A percentile compares a stretch with the other conserved stretches of the same genome.
These are phyloP conservation scores for Diglossa brunneiventris DNA, from an alignment of 2,113 vertebrate genomes.

Conservation along the genomic window DNA sequence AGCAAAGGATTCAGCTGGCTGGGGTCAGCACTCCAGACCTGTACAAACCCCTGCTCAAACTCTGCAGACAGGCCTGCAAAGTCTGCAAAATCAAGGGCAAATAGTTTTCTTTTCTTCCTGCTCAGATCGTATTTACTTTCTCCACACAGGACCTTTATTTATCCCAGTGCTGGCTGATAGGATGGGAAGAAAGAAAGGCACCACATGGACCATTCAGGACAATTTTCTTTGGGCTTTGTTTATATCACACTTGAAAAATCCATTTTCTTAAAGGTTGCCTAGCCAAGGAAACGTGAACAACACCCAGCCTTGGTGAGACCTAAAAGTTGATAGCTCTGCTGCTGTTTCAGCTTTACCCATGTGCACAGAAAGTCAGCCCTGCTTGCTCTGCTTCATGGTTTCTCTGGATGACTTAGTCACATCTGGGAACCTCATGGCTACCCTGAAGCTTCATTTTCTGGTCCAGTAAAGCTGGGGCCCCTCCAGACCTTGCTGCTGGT, in stretches of 20 bases:
- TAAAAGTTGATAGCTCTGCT: not conserved
- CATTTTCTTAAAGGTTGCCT: not conserved
- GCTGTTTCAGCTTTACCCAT: not conserved
- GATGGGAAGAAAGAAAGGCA: not conserved
- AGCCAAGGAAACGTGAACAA: conserved; percentile 16
- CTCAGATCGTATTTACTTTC: not conserved
- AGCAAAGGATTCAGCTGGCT: not conserved
- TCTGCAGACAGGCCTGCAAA: not conserved
- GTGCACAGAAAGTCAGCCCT: not conserved
- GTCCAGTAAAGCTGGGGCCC: not conserved
- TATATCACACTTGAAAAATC: not conserved
- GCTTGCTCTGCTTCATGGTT: not conserved
- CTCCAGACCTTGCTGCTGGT: not conserved
- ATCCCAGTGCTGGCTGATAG: not conserved
- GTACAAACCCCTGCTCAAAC: not conserved
- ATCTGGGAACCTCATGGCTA: conserved; percentile 42
- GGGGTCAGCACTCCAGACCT: not conserved
- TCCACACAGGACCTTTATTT: not conserved
- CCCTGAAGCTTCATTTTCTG: not conserved
- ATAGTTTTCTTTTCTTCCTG: not conserved
- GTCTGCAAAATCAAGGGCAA: not conserved
- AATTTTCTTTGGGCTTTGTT: not conserved
- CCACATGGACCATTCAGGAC: not conserved
- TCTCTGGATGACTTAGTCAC: conserved; percentile 12
- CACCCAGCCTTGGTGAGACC: not conserved